Evolutionary conservation across 2,797 vertebrate genomes (phyloP), one percentile per base, ranked within the genome.

Genomic region (Fundulus diaphanus): DNA sequence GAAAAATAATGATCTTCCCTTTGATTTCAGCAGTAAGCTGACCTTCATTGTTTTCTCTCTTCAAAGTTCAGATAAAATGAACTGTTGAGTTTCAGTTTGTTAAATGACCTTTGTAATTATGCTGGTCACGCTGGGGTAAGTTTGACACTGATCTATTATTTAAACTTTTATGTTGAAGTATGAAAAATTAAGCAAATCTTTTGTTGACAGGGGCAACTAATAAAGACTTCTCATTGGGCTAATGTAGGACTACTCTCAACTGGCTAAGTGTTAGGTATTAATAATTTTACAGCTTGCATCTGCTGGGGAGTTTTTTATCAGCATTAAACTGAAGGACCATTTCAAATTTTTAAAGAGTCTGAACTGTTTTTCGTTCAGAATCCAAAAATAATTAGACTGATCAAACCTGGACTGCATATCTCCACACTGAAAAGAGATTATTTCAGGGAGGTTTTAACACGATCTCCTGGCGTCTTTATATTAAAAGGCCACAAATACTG

Each of bases 1-100:
- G 76, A 56, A 74, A 86, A 74, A 80, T 59, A 73, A 75, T 24
- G 51, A 72, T 68, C 69, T 57, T 75, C 51, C 24, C 82, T 87
- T 86, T 85, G 72, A 80, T 82, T 78, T 59, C 67, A 63, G 24
- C 69, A 73, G 71, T 11, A 2, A 66, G 11, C 22, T 80, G 16
- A 8, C 33, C 68, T 72, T 73, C 40, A 71, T 6, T 46, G 20
- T 46, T 22, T 46, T 29, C 51, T 13, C 66, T 61, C 40, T 15
- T 63, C 31, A 70, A 78, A 72, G 71, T 77, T 77, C 59, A 77
- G 13, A 18, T 67, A 52, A 73, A 83, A 81, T 24, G 42, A 81
- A 49, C 24, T 54, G 57, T 42, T 80, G 1, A 5, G 42, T 73
- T 79, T 56, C 31, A 51, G n/a, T 57, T 56, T 0, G 22, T 68